Conservation (phyloP, 2,888 invertebrate genomes). For the Epistrophe eligans region DNA sequence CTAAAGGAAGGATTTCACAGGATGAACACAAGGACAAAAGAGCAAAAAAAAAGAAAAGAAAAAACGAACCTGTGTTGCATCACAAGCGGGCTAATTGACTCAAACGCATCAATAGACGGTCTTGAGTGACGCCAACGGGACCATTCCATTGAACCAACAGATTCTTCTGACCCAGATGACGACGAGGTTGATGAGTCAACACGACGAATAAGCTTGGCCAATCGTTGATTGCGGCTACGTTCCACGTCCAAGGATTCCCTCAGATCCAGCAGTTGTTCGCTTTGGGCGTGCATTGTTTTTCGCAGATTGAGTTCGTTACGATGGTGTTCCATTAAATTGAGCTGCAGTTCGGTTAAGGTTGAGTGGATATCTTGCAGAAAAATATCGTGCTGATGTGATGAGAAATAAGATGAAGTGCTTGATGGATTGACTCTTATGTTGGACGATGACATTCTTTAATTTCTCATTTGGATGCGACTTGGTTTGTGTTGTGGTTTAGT, state of each 20-base stretch:
- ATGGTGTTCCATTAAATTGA: constrained; percentile 80
- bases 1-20: constrained; percentile 71
- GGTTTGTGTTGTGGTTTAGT: background rate
- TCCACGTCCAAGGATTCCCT: constrained; percentile 79
- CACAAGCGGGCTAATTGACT: constrained; percentile 80
- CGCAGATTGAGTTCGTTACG: constrained; percentile 79
- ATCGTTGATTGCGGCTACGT: constrained; percentile 80
- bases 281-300: constrained; percentile 79
- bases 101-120: constrained; percentile 74
- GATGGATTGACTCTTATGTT: constrained; percentile 28
- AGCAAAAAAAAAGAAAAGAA: background rate
- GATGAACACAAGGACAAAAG: constrained; percentile 2
- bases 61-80: constrained; percentile 80
- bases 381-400: constrained; percentile 26
- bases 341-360: constrained; percentile 80
- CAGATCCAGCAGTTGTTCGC: constrained; percentile 79
- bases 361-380: constrained; percentile 73
- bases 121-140: constrained; percentile 74
- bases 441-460: constrained; percentile 66
- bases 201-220: constrained; percentile 80
- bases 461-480: constrained; percentile 48
- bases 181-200: constrained; percentile 78
- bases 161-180: constrained; percentile 67
- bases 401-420: constrained; percentile 31
- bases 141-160: constrained; percentile 59